A percentile compares a stretch with the other conserved stretches of the same genome.
phyloP scores from a whole-genome alignment of 2,113 vertebrate species.

The Piaya cayana region DNA sequence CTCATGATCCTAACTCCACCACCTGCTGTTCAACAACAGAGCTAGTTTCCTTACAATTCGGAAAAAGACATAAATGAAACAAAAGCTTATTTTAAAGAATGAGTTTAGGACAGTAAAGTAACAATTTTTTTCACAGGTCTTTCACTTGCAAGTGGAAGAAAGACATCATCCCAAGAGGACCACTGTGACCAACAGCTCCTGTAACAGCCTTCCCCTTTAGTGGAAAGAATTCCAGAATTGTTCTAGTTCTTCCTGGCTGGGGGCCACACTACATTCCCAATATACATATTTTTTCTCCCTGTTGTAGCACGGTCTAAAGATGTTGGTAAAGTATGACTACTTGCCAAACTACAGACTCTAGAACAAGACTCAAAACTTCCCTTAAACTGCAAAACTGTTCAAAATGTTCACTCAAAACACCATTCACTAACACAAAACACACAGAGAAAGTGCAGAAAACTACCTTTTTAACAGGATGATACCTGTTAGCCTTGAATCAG shows the following conservation, averaged over 20 bases:
- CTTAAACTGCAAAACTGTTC: neutral
- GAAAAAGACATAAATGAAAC: neutral
- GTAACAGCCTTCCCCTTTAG: neutral
- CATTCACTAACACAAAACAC: neutral
- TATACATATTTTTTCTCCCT: neutral
- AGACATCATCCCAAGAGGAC: neutral
- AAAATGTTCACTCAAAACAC: neutral
- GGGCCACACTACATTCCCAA: neutral
- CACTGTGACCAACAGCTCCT: neutral
- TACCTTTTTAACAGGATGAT: neutral
- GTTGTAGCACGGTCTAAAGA: neutral
- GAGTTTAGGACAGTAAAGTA: neutral
- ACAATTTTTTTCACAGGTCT: neutral
- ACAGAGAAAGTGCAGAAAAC: neutral
- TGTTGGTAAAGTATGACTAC: neutral
- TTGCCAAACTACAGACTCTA: neutral
- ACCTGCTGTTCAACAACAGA: neutral
- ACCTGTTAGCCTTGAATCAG: neutral
- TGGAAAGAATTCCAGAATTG: neutral
- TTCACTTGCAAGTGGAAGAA: neutral
- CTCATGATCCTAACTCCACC: neutral
- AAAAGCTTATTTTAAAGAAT: neutral
- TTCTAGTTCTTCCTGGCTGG: neutral
- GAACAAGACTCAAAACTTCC: neutral
- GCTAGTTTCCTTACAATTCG: neutral